phyloP scores from a whole-genome alignment of 35 echinoderm and acorn worm genomes.

The Acanthaster planci region DNA sequence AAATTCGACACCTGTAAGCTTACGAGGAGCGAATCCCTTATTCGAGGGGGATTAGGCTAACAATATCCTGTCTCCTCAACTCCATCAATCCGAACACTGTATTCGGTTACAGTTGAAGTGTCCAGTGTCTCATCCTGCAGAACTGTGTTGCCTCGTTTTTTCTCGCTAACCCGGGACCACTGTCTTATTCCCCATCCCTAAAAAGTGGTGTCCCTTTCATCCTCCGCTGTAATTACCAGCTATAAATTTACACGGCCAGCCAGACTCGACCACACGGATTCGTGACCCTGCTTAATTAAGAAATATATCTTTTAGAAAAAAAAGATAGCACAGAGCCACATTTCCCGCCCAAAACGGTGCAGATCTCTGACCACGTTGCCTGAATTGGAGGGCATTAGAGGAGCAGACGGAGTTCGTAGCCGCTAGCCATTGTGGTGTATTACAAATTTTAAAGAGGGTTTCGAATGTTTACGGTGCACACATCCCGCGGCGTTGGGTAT shows the following conservation, averaged over 20 bases:
- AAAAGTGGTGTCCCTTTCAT: neutral
- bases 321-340: neutral
- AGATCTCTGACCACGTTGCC: neutral
- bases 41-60: too few relatives aligned
- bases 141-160: too few relatives aligned
- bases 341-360: neutral
- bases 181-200: neutral
- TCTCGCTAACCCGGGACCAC: neutral
- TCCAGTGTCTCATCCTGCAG: too few relatives aligned
- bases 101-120: too few relatives aligned
- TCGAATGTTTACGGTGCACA: neutral
- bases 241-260: slow-evolving; percentile 30
- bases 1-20: too few relatives aligned
- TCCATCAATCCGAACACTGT: too few relatives aligned
- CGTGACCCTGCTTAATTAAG: neutral
- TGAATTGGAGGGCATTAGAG: neutral
- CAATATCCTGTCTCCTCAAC: too few relatives aligned
- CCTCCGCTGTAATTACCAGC: neutral
- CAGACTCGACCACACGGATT: neutral
- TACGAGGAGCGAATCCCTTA: too few relatives aligned
- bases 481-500: neutral
- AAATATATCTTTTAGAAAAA: neutral
- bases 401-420: neutral
- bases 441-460: slow-evolving; percentile 8
- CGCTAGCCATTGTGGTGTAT: neutral